phyloP scores from a whole-genome alignment of 2,797 vertebrate genomes.

The Iguana delicatissima region DNA sequence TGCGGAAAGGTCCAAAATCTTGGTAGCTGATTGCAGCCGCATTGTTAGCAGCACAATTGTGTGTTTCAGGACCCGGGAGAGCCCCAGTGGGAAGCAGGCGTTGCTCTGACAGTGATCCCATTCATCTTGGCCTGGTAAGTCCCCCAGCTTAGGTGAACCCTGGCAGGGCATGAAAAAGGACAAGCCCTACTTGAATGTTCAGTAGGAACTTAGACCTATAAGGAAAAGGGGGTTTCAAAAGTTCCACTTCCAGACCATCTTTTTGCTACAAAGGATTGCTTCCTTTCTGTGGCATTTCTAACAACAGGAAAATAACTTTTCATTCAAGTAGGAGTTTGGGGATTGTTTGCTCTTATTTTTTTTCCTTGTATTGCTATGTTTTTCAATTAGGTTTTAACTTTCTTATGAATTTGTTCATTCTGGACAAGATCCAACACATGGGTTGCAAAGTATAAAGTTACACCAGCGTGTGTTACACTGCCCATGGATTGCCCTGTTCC shows the following conservation, averaged over 20 bases:
- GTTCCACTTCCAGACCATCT: not conserved
- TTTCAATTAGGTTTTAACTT: too few relatives aligned
- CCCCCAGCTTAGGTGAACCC: not conserved
- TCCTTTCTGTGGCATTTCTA: not conserved
- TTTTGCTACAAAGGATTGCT: not conserved
- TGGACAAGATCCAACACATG: too few relatives aligned
- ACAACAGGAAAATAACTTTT: not conserved
- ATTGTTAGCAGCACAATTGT: not conserved
- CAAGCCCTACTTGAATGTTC: not conserved
- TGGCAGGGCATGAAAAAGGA: too few relatives aligned
- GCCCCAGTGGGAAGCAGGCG: not conserved
- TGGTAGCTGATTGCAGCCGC: not conserved
- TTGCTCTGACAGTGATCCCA: not conserved
- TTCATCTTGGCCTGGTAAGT: not conserved
- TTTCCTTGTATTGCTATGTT: too few relatives aligned
- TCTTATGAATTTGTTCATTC: too few relatives aligned
- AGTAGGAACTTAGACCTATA: not conserved
- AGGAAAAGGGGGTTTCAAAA: not conserved
- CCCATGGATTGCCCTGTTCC: too few relatives aligned
- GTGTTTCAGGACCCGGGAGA: conserved; percentile 13
- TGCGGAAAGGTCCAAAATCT: too few relatives aligned
- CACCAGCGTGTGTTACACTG: too few relatives aligned
- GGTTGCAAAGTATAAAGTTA: too few relatives aligned
- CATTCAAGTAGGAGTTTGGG: too few relatives aligned
- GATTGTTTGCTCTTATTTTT: too few relatives aligned